Conservation (phyloP, 2,888 invertebrate species). For the Phanerotoma sp. region DNA sequence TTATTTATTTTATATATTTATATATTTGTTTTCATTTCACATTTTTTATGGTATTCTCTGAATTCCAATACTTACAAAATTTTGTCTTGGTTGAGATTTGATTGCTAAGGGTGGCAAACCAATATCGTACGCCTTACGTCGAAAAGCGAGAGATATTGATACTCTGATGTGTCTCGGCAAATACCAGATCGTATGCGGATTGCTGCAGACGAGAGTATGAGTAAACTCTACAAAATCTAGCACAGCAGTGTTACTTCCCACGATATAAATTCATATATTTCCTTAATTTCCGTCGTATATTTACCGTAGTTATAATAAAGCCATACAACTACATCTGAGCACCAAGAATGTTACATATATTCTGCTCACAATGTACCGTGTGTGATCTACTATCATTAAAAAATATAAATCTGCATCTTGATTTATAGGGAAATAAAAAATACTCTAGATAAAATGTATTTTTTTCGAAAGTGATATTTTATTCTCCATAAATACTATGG, state of each 20-base stretch:
- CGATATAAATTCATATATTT: conserved; percentile 7
- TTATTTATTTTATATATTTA: not conserved
- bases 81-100: conserved; percentile 9
- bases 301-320: not conserved
- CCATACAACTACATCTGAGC: not conserved
- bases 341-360: too few species aligned
- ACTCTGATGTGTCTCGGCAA: conserved; percentile 19
- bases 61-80: not conserved
- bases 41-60: not conserved
- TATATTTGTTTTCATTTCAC: not conserved
- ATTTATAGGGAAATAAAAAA: too few species aligned
- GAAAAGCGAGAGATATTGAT: conserved; percentile 21
- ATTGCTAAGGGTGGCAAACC: conserved; percentile 11
- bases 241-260: conserved; percentile 8
- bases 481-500: too few species aligned
- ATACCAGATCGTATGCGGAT: conserved; percentile 17
- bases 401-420: too few species aligned
- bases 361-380: too few species aligned
- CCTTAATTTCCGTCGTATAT: not conserved
- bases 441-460: too few species aligned
- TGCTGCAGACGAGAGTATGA: conserved; percentile 11
- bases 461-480: too few species aligned
- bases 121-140: conserved; percentile 14
- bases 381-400: too few species aligned
- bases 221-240: conserved; percentile 7